phyloP scores from a whole-genome alignment of 2,888 invertebrate species.

The Horisme vitalbata region DNA sequence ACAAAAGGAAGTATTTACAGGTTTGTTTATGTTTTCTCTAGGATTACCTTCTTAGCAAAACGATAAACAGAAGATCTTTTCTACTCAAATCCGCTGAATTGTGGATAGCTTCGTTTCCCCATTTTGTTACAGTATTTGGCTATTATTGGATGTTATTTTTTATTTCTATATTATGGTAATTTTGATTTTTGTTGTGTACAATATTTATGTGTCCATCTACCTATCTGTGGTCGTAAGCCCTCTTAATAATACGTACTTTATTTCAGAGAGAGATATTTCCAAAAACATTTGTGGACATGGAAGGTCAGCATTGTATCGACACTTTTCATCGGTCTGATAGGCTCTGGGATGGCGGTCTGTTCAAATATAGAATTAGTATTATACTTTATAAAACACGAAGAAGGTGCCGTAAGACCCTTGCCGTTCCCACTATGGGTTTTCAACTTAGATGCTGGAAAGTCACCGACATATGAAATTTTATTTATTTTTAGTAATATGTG shows the following conservation, averaged over 20 bases:
- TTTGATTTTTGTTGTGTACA: too few relatives aligned
- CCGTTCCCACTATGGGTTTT: constrained; percentile 14
- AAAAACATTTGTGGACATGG: constrained; percentile 12
- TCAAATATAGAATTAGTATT: not conserved
- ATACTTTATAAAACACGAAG: not conserved
- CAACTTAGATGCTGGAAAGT: not conserved
- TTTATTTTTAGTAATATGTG: not conserved
- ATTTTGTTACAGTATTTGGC: too few relatives aligned
- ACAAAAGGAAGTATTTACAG: constrained; percentile 22
- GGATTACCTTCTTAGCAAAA: too few relatives aligned
- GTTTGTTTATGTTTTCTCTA: too few relatives aligned
- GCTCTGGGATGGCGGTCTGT: not conserved
- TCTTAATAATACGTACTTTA: too few relatives aligned
- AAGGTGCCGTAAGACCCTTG: constrained; percentile 1
- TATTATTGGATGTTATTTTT: too few relatives aligned
- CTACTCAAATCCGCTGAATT: too few relatives aligned
- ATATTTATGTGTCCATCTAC: too few relatives aligned
- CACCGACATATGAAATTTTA: constrained; percentile 7
- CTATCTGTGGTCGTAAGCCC: too few relatives aligned
- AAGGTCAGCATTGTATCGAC: not conserved
- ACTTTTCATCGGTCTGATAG: not conserved
- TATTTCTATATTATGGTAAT: too few relatives aligned
- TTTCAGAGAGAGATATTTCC: constrained; percentile 16
- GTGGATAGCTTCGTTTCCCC: too few relatives aligned
- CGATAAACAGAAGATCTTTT: too few relatives aligned